Evolutionary conservation across 2,888 invertebrate genomes (phyloP), one percentile per base, ranked within the genome.

Genomic region (Rotaria sp.): DNA sequence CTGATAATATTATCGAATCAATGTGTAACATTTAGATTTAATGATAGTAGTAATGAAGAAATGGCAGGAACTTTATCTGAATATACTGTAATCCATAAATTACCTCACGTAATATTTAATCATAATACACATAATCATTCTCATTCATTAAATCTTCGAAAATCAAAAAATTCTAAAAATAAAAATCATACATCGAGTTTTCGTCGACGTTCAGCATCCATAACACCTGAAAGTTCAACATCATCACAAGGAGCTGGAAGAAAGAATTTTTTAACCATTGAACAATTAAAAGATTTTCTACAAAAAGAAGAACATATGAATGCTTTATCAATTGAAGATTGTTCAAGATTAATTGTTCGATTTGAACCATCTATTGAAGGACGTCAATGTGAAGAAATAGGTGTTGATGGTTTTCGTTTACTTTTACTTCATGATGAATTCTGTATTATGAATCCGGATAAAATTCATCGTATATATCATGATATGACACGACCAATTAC

Each of bases 271-370:
- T n/a, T 41, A n/a, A 80, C 80, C 5, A 80, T 80, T 45, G 45
- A 80, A 80, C 80, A 80, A 80, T 80, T 80, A 26, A 80, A 80
- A 80, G 26, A 80, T 45, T 80, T 80, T 45, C 21, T 80, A 80
- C 80, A 80, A n/a, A 80, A 80, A 45, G 80, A 80, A 80, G 21
- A 80, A n/a, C 26, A 45, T 80, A 80, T 80, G 1, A 38, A 21
- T 35, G n/a, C 80, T 15, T 41, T 80, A 45, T 80, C 80, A 18
- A 80, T 80, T n/a, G 80, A 80, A n/a, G 80, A 80, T 80, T 80
- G 80, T 80, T 24, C 80, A 45, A 80, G 45, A 80, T 80, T 80
- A 80, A 80, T 80, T 80, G 45, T 26, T 21, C 2, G 80, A 80
- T 80, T 80, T 80, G 80, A 80, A 45, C 80, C 80, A 26, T 80